Conservation (phyloP, 2,888 invertebrate genomes). For the Eledona agricola region DNA sequence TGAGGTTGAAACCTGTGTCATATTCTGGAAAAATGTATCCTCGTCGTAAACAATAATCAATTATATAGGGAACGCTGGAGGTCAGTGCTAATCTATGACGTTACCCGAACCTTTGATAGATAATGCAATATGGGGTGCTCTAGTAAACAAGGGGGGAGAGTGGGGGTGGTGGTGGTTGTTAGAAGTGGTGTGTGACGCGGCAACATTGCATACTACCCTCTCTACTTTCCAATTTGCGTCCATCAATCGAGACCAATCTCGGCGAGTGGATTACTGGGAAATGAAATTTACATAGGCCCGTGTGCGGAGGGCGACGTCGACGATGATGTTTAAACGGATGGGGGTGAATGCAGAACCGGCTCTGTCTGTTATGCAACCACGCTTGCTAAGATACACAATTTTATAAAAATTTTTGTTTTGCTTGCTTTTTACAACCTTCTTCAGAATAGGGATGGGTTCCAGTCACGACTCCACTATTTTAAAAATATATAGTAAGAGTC, state of each 20-base stretch:
- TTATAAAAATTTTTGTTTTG: no score
- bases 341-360: no score
- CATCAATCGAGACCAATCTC: slow-evolving; percentile 77
- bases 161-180: slow-evolving; percentile 27
- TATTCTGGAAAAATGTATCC: no score
- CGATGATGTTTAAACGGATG: no score
- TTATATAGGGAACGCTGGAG: slow-evolving; percentile 48
- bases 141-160: slow-evolving; percentile 45
- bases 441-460: no score
- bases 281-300: slow-evolving; percentile 75
- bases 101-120: slow-evolving; percentile 53
- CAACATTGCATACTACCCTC: slow-evolving; percentile 54
- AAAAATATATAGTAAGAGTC: no score
- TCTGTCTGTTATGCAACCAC: no score
- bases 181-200: slow-evolving; percentile 42
- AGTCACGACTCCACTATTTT: no score
- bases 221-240: slow-evolving; percentile 73
- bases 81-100: slow-evolving; percentile 50
- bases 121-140: slow-evolving; percentile 51
- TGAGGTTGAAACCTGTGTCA: no score
- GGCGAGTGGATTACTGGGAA: slow-evolving; percentile 75
- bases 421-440: no score
- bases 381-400: no score
- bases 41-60: slow-evolving; percentile 46
- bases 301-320: slow-evolving; percentile 41